Base-by-base conservation (phyloP, 2,113 vertebrate species). In the Scomber japonicus region DNA sequence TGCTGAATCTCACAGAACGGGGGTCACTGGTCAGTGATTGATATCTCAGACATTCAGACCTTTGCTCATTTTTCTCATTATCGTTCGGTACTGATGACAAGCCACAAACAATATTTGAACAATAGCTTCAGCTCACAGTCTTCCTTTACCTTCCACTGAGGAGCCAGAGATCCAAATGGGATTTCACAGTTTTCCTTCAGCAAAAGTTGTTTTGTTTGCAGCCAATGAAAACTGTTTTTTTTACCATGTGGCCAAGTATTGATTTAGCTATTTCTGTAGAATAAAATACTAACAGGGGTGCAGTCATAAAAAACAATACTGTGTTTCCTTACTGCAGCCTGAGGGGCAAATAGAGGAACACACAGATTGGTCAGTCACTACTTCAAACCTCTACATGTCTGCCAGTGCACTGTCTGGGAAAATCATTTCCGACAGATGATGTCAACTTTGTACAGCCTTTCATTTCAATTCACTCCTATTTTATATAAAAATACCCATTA, bases 111-210 rank as follows among this genome's bases (percentile, higher is more conserved):
- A 71, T 30, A 64, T 70, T 50, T 74, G 31, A 81, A 87, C 69
- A 63, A 69, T 16, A 59, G 48, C 75, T 70, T 27, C 51, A 77
- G 62, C 64, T 11, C 30, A 67, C 72, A 62, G 61, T 48, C 49
- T 78, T 71, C 21, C 17, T 71, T 67, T 21, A 67, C 24, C 17
- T 63, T 55, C 80, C 56, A 61, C 46, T 62, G 19, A 67, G 45
- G 66, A 55, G 46, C 50, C 19, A 66, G 15, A 31, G 13, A 31
- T 10, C 44, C 81, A 86, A 80, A 77, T 50, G 51, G 75, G 61
- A 84, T 78, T 82, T 83, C 74, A 88, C 71, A 78, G 24, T 83
- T 91, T 88, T 71, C 71, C 69, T 76, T 76, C 19, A 72, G 53
- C n/a, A 82, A 68, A 74, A 80, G 79, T 24, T 45, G 45, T 66